Evolutionary conservation across 2,113 vertebrate genomes (phyloP), one percentile per base, ranked within the genome.

Genomic region (Festucalex cinctus): DNA sequence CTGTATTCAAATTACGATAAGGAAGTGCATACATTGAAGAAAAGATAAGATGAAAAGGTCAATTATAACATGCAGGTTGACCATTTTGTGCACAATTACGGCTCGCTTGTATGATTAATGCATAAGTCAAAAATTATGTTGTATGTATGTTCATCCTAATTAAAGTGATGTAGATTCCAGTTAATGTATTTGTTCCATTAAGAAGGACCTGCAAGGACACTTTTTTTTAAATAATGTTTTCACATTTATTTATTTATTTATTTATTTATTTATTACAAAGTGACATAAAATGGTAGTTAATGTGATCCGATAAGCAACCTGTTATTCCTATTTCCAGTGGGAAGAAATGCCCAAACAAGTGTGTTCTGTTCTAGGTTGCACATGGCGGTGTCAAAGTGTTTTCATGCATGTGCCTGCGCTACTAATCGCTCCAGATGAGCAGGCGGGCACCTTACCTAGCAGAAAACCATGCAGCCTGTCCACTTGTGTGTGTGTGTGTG

Each of bases 401-500:
- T 39, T 61, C 37, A 39, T 22, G 58, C 36, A 61, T 61, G 32
- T 36, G 35, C 10, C 10, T 39, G 58, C 39, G 36, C 58, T 61
- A 22, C 58, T 61, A 22, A 61, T 61, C n/a, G 19, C 58, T 39
- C 58, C 58, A 61, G 58, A 61, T 61, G 58, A 39, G 36, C 36
- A 41, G 36, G 19, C 58, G 39, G 36, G 58, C 36, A 39, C 36
- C 36, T 22, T 14, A 61, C 20, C 36, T 41, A 61, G 35, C 36
- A 39, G 35, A 32, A 32, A 9, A 20, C 32, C 57, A 59, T 59
- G 35, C 57, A n/a, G 57, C 9, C 3, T 19, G 19, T 51, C 9
- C 48, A n/a, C 48, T 51, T 22, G 48, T 51, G 48, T 51, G 46
- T n/a, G n/a, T n/a, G n/a, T n/a, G n/a, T n/a, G n/a, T n/a, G n/a